phyloP scores from a whole-genome alignment of 1,140 invertebrate species.

The Macrocentrus cingulum region DNA sequence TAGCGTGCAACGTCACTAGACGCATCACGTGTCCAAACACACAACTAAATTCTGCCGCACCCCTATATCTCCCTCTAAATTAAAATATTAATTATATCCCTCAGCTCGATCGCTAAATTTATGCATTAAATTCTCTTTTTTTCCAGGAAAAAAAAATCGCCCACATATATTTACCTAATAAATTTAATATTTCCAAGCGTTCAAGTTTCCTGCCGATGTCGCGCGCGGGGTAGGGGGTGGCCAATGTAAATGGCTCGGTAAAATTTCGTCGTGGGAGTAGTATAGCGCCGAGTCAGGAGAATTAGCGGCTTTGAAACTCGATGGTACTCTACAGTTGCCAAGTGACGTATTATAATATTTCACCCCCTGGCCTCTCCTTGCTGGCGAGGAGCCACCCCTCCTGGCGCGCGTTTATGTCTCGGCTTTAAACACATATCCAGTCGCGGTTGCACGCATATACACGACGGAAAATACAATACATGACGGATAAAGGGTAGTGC shows the following conservation, averaged over 20 bases:
- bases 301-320: constrained; percentile 48
- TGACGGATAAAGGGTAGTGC: constrained; percentile 41
- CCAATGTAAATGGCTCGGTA: neutral
- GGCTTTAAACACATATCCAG: constrained; percentile 7
- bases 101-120: neutral
- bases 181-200: constrained; percentile 17
- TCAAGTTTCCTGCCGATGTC: constrained; percentile 8
- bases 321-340: constrained; percentile 55
- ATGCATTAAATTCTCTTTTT: neutral
- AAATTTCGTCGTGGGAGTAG: constrained; percentile 9
- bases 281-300: constrained; percentile 21
- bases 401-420: constrained; percentile 22
- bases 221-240: neutral
- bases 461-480: constrained; percentile 30
- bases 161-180: constrained; percentile 14
- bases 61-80: no score
- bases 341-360: constrained; percentile 59
- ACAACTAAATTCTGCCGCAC: no score
- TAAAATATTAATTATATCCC: neutral
- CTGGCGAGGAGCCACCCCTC: neutral
- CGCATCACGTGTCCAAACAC: neutral
- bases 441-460: constrained; percentile 1
- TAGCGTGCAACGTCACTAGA: neutral
- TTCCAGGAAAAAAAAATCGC: neutral
- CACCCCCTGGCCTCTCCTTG: constrained; percentile 38